These are phyloP conservation scores for Halichoeres trimaculatus DNA, from an alignment of 2,113 vertebrate species.

Conservation along the genomic window DNA sequence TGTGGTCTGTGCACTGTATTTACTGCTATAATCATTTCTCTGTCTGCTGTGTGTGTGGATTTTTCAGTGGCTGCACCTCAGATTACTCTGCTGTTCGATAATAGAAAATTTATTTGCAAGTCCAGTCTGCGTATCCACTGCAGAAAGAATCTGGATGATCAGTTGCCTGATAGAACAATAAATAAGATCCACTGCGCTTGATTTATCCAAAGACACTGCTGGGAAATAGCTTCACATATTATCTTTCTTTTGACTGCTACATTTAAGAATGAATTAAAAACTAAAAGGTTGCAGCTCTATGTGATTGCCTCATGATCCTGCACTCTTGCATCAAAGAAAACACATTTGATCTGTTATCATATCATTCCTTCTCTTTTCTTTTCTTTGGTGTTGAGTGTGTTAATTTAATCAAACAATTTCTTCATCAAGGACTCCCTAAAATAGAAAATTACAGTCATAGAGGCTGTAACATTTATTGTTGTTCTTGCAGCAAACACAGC, in stretches of 20 bases:
- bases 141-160: constrained; percentile 46
- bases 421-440: constrained; percentile 11
- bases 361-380: background rate
- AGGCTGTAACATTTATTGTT: constrained; percentile 26
- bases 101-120: constrained; percentile 56
- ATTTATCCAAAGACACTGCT: constrained; percentile 45
- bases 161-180: constrained; percentile 55
- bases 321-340: background rate
- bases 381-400: background rate
- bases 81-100: constrained; percentile 56
- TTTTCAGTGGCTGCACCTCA: constrained; percentile 41
- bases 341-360: too few relatives aligned
- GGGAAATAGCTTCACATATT: constrained; percentile 33
- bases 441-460: constrained; percentile 19
- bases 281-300: background rate
- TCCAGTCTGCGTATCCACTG: constrained; percentile 38
- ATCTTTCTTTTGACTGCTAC: constrained; percentile 20
- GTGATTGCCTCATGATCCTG: too few relatives aligned
- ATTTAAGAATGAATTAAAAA: constrained; percentile 7
- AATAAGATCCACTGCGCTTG: constrained; percentile 46
- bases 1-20: constrained; percentile 22
- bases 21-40: constrained; percentile 41
- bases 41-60: constrained; percentile 40
- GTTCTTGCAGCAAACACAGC: constrained; percentile 17
- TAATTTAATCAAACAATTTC: constrained; percentile 13